Conservation (phyloP, 2,113 vertebrate species). For the Zosterops japonicus region DNA sequence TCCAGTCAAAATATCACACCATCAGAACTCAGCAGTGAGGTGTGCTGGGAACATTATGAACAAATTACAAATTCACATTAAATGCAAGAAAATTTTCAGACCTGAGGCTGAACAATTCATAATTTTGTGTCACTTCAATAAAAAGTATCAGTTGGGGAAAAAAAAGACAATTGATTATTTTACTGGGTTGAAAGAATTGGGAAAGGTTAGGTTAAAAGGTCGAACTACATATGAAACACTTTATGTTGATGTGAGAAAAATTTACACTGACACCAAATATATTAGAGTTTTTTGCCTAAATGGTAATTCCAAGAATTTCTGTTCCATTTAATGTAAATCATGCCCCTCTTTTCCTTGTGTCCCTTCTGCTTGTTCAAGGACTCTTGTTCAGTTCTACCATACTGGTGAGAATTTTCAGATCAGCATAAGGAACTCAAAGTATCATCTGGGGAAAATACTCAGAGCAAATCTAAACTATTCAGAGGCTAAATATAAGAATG, state of each 20-base stretch:
- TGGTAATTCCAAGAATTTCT: neutral
- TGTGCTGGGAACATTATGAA: neutral
- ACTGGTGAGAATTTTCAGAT: neutral
- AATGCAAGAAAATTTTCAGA: neutral
- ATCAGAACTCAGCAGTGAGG: neutral
- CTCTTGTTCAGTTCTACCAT: neutral
- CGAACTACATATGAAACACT: neutral
- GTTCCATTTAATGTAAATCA: neutral
- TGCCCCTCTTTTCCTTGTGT: fast-evolving
- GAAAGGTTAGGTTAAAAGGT: neutral
- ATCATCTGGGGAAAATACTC: neutral
- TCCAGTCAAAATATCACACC: neutral
- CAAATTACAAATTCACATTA: neutral
- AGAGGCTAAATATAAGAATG: neutral
- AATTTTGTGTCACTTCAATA: neutral
- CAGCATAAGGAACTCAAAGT: neutral
- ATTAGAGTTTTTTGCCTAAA: neutral
- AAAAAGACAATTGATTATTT: fast-evolving
- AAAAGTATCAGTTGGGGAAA: neutral
- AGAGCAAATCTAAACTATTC: neutral
- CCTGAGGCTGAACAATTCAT: neutral
- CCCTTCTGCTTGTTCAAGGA: neutral
- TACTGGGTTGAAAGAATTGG: neutral
- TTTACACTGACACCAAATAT: neutral
- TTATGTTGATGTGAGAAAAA: neutral